Base-by-base conservation (phyloP, 2,797 vertebrate genomes). In the Pristis pectinata region DNA sequence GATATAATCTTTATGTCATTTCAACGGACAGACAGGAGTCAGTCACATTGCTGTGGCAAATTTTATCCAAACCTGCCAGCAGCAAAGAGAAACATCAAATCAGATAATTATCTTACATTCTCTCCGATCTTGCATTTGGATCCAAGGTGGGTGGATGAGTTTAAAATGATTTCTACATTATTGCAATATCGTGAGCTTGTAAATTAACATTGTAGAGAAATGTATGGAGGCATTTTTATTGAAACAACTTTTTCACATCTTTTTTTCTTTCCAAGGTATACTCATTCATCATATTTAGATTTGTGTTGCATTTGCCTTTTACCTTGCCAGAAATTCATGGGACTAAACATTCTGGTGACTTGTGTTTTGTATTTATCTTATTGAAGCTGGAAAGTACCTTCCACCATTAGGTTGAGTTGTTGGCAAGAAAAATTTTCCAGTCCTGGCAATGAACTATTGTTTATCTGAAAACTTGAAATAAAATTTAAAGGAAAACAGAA, bases 401-500 rank as follows among this genome's bases (percentile, higher is more conserved):
- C 56, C 22, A 44, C 59, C 41, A 15, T 74, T 27, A 3, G 22
- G 70, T 24, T 30, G 22, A 37, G 22, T 72, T 44, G 91, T 93
- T 93, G 91, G 64, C 41, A 30, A 30, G 11, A 61, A 27, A 22
- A 30, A 93, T 70, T 72, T 72, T 93, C 91, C 64, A 93, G 22
- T 37, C 37, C 10, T 72, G 92, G 13, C 64, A 70, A 67, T 53
- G 92, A 74, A 74, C 67, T 74, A 34, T 67, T 93, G 92, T 93
- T 70, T 93, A 64, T 74, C 37, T 49, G 49, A 74, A 93, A 74
- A 10, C n/a, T 10, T 19, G 27, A 41, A 49, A 74, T 74, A 74
- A 74, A 93, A 72, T 44, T 17, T 17, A 72, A 72, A 91, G 87
- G n/a, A 24, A 44, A 91, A 24, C 87, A 91, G 87, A 64, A 91